Evolutionary conservation across 2,113 vertebrate species (phyloP), one percentile per base, ranked within the genome.

Genomic region (Thamnaconus septentrionalis): DNA sequence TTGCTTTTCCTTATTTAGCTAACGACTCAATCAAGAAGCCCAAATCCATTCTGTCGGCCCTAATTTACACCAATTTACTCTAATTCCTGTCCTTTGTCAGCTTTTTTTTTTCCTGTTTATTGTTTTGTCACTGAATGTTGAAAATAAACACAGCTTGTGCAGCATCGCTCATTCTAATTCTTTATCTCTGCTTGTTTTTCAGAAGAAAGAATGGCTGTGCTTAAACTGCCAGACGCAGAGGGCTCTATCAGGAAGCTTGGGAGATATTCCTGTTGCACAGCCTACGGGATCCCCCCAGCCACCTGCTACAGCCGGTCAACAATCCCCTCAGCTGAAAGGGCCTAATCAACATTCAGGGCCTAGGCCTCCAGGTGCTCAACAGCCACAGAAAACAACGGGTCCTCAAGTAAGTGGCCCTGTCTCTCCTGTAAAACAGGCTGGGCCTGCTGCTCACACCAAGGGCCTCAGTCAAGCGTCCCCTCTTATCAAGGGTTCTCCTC

Each of bases 131-230:
- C 18, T 64, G 8, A 48, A 53, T 31, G 11, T 50, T 49, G 8
- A 66, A 51, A 4, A 59, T 61, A 40, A 54, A 46, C 58, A 31
- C 43, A 60, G 3, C 5, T 63, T 4, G 3, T 40, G 41, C 31
- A 51, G 8, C 5, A 3, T 7, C 42, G 4, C 31, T 83, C 3
- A 82, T 56, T 61, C 8, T 8, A 66, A 5, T 64, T 78, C 39
- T 85, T 48, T 10, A 11, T 83, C 66, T 3, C 59, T 90, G 18
- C 41, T 64, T 91, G 56, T 89, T 72, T 94, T 95, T 75, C 90
- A 99, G 97, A 98, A 97, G 88, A 96, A 96, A 39, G 96, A 99
- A 91, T 99, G 97, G 97, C 93, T 99, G 47, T 99, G 97, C 86
- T 92, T 99, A 92, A 99, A 97, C 90, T 99, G 97, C 93, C 97